These are phyloP conservation scores for Thera britannica DNA, from an alignment of 2,888 invertebrate genomes.

Conservation along the genomic window DNA sequence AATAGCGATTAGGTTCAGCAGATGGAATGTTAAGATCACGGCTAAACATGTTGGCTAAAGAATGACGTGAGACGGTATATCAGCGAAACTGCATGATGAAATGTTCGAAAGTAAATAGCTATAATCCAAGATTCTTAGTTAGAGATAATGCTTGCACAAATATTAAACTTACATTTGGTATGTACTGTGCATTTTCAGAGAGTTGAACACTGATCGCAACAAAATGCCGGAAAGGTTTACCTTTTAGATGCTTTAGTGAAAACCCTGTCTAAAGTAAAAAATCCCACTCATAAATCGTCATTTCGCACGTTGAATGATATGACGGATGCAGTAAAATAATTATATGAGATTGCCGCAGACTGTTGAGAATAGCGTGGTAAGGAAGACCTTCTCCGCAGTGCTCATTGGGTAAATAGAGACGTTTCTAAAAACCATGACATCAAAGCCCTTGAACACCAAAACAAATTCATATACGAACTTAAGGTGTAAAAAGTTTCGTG, in stretches of 20 bases:
- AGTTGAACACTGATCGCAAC: no score
- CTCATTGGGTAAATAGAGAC: conserved; percentile 1
- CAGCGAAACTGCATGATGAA: background rate
- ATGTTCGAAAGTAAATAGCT: background rate
- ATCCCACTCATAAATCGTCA: no score
- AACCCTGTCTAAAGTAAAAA: no score
- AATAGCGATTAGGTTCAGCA: conserved; percentile 48
- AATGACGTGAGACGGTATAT: conserved; percentile 23
- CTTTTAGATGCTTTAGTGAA: no score
- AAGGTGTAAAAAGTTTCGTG: conserved; percentile 9
- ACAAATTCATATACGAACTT: conserved; percentile 16
- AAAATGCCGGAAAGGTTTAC: no score
- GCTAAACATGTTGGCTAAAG: conserved; percentile 45
- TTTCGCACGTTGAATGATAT: background rate
- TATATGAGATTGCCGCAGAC: background rate
- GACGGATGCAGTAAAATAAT: background rate
- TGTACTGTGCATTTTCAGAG: no score
- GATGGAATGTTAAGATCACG: conserved; percentile 57
- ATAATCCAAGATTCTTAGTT: background rate
- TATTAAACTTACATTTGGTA: no score
- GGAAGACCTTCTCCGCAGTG: background rate
- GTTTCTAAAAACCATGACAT: conserved; percentile 6
- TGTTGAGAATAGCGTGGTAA: background rate
- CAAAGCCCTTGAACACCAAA: conserved; percentile 14
- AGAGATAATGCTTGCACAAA: no score